These are phyloP conservation scores for Labrus mixtus DNA, from an alignment of 2,113 vertebrate genomes.

Conservation along the genomic window DNA sequence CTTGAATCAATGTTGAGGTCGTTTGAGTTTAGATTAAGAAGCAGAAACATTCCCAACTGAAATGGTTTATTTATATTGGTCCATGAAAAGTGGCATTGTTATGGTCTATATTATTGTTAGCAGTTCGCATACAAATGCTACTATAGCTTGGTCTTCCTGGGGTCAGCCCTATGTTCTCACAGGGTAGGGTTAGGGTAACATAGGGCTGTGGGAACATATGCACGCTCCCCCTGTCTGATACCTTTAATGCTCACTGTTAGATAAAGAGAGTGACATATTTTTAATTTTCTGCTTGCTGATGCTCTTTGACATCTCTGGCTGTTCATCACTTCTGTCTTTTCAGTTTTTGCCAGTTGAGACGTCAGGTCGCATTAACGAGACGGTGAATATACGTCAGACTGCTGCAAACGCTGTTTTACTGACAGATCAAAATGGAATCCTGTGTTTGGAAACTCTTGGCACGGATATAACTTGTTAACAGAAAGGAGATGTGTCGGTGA, in stretches of 20 bases:
- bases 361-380: slow-evolving; percentile 11
- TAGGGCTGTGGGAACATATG: too few species aligned
- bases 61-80: too few species aligned
- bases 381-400: not conserved
- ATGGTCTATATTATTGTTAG: too few species aligned
- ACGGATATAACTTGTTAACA: not conserved
- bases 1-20: not conserved
- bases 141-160: too few species aligned
- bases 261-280: not conserved
- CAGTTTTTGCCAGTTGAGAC: slow-evolving; percentile 9
- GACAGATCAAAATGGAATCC: not conserved
- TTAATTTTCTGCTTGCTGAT: slow-evolving; percentile 18
- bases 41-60: not conserved
- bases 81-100: too few species aligned
- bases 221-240: too few species aligned
- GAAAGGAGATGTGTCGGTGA: not conserved
- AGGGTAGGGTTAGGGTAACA: too few species aligned
- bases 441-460: not conserved
- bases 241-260: not conserved
- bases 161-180: too few species aligned
- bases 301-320: slow-evolving; percentile 28
- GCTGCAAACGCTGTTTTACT: not conserved
- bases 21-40: not conserved
- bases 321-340: slow-evolving; percentile 10
- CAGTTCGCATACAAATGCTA: too few species aligned